These are phyloP conservation scores for Tenodera sinensis DNA, from an alignment of 2,888 invertebrate species.

Conservation along the genomic window DNA sequence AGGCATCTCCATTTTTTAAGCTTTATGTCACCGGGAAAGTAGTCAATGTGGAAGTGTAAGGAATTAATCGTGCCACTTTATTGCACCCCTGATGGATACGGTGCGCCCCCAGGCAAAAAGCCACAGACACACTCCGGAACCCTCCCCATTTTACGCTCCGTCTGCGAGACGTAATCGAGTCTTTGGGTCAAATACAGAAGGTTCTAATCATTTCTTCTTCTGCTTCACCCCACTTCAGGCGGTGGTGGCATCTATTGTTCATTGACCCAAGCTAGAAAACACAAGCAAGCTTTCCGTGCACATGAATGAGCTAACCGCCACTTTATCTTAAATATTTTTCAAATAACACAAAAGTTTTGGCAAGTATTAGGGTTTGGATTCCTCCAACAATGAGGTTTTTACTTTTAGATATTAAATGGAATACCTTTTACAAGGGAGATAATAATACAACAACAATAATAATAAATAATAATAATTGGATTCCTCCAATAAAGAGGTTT, in stretches of 20 bases:
- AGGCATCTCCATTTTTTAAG: no score
- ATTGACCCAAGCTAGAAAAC: not conserved
- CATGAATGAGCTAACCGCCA: not conserved
- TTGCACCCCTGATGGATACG: not conserved
- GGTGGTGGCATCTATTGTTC: not conserved
- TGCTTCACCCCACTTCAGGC: not conserved
- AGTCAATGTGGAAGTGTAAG: not conserved
- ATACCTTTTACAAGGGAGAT: no score
- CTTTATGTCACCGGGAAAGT: not conserved
- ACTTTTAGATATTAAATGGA: no score
- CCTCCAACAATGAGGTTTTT: no score
- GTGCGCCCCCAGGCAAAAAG: not conserved
- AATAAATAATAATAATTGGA: no score
- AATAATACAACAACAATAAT: no score
- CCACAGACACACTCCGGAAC: slow-evolving; percentile 5
- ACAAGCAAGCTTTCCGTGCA: not conserved
- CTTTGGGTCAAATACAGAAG: slow-evolving; percentile 15
- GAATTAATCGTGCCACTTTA: not conserved
- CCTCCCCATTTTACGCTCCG: not conserved
- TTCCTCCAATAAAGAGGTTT: no score
- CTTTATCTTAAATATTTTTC: not conserved
- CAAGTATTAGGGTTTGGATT: no score
- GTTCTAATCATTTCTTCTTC: slow-evolving; percentile 10
- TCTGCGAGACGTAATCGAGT: not conserved
- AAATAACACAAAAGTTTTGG: no score